A percentile compares a stretch with the other conserved stretches of the same genome.
Conservation (phyloP, 2,797 vertebrate species). For the Xenentodon cancila region DNA sequence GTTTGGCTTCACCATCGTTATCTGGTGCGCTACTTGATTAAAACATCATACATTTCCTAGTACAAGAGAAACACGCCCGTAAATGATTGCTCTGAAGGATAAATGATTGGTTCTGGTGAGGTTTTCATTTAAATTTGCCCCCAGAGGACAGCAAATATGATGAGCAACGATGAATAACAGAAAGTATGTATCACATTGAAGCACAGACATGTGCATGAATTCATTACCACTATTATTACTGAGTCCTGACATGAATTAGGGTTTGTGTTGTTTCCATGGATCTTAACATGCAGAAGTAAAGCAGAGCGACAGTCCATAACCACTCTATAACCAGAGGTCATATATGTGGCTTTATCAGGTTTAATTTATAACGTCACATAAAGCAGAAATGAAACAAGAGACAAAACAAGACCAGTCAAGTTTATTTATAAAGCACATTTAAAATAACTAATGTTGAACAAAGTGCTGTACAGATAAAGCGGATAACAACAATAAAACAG, state of each 20-base stretch:
- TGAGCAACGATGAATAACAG: not conserved
- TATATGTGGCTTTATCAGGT: conserved; percentile 14
- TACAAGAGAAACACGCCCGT: not conserved
- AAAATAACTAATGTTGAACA: too few relatives aligned
- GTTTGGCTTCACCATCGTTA: conserved; percentile 3
- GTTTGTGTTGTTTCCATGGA: not conserved
- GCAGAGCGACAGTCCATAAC: conserved; percentile 8
- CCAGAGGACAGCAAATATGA: not conserved
- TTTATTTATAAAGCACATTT: too few relatives aligned
- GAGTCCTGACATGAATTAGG: too few relatives aligned
- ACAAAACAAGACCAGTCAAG: not conserved
- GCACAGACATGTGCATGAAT: not conserved
- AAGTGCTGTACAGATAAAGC: too few relatives aligned
- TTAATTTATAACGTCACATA: conserved; percentile 22
- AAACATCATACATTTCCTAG: conserved; percentile 12
- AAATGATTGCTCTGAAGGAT: conserved; percentile 30
- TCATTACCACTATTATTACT: not conserved
- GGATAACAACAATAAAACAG: too few relatives aligned
- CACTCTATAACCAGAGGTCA: conserved; percentile 35
- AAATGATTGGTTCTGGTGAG: conserved; percentile 26
- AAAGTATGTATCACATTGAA: not conserved
- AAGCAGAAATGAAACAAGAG: conserved; percentile 10
- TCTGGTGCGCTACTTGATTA: not conserved
- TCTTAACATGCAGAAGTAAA: conserved; percentile 27
- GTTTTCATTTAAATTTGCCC: conserved; percentile 4